phyloP scores from a whole-genome alignment of 2,888 invertebrate species.

The Callyntrura guangdongensis region DNA sequence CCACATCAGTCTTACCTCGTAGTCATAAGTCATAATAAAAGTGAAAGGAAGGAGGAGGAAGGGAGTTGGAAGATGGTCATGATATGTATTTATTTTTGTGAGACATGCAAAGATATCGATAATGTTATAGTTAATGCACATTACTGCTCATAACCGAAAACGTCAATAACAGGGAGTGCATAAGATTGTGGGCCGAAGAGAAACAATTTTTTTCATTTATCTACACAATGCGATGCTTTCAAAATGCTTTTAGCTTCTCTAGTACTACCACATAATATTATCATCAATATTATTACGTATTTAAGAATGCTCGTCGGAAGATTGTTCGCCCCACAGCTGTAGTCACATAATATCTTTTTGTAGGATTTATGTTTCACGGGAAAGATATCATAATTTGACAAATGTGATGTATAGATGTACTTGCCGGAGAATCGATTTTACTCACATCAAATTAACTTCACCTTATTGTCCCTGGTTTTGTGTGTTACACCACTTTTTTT shows the following conservation, averaged over 20 bases:
- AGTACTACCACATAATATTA: no score
- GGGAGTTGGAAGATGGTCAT: conserved; percentile 53
- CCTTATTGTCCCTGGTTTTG: neutral
- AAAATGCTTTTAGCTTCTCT: no score
- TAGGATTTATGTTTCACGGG: conserved; percentile 51
- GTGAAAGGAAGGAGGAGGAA: conserved; percentile 69
- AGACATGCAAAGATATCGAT: conserved; percentile 65
- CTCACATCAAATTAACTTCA: conserved; percentile 36
- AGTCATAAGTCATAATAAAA: conserved; percentile 72
- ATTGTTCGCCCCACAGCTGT: conserved; percentile 17
- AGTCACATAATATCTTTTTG: no score
- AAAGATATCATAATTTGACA: conserved; percentile 60
- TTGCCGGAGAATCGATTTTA: conserved; percentile 41
- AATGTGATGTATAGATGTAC: conserved; percentile 54
- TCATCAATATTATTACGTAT: conserved; percentile 1
- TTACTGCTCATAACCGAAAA: conserved; percentile 8
- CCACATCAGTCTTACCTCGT: conserved; percentile 59
- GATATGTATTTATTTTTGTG: conserved; percentile 64
- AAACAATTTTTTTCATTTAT: no score
- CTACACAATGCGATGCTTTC: no score
- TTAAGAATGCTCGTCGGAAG: conserved; percentile 14
- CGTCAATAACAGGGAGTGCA: no score
- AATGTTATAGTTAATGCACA: conserved; percentile 11
- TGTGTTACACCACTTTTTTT: no score
- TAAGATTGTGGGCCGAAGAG: no score